Percentiles rank a stretch among this genome's conserved stretches.
Conservation (phyloP, 92 coral and sea anemone species). For the Epizoanthus rinbou region DNA sequence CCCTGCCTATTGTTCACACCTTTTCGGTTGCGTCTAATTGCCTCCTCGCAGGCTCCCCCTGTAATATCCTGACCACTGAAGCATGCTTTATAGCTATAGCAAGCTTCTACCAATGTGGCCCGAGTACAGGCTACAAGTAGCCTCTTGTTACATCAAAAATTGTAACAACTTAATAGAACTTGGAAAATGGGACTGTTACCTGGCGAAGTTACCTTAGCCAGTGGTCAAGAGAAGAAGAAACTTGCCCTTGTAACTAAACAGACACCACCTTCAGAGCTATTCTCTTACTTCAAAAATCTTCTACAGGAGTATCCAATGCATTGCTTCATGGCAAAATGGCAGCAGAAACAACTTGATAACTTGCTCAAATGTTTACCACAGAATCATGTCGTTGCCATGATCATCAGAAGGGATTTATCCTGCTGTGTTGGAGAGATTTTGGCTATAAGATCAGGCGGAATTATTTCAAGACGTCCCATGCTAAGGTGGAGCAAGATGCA, state of each 20-base stretch:
- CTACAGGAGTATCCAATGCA: conserved; percentile 20
- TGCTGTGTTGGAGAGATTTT: conserved; percentile 42
- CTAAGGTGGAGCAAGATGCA: conserved; percentile 43
- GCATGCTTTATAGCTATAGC: no score
- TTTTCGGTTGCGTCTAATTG: no score
- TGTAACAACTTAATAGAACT: no score
- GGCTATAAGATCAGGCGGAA: conserved; percentile 35
- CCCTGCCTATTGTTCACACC: no score
- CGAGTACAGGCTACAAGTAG: no score
- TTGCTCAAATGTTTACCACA: neutral
- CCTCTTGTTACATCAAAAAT: no score
- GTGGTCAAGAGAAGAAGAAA: conserved; percentile 32
- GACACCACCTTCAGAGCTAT: conserved; percentile 26
- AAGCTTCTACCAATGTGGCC: no score
- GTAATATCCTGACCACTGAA: no score
- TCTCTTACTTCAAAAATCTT: conserved; percentile 6
- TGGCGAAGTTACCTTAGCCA: conserved; percentile 39
- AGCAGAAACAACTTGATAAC: conserved; percentile 10
- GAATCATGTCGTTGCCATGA: conserved; percentile 22
- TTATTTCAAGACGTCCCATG: conserved; percentile 39
- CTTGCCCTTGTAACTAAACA: conserved; percentile 2
- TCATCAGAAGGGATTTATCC: conserved; percentile 20
- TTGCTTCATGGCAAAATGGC: conserved; percentile 11
- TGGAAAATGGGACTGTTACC: conserved; percentile 34
- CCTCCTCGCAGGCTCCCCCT: no score